Evolutionary conservation across 2,113 vertebrate species (phyloP).

Genomic region (Cranoglanis bouderius): DNA sequence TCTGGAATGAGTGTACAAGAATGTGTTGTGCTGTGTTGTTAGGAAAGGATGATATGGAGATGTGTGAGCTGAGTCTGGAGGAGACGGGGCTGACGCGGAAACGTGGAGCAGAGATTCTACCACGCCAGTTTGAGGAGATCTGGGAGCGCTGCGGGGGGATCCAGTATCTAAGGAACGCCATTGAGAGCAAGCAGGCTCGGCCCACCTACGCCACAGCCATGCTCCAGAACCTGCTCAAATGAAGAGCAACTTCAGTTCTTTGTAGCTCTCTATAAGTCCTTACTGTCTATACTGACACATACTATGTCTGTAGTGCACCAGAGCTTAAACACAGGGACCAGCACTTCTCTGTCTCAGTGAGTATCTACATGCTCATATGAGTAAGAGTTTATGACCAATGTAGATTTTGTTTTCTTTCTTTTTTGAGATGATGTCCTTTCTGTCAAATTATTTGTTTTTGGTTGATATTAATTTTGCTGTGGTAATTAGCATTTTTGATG

Average conservation of each 20-base stretch:
- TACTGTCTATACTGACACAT: slow-evolving; percentile 17
- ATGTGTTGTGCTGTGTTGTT: slow-evolving; percentile 35
- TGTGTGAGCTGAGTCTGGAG: slow-evolving; percentile 98
- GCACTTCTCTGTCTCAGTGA: slow-evolving; percentile 54
- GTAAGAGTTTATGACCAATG: slow-evolving; percentile 13
- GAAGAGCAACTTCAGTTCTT: slow-evolving; percentile 29
- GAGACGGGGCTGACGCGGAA: slow-evolving; percentile 97
- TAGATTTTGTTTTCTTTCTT: not conserved
- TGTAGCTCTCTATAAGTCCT: not conserved
- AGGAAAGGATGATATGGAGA: slow-evolving; percentile 99
- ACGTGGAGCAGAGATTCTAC: slow-evolving; percentile 92
- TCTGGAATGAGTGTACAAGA: not conserved
- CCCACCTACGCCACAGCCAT: slow-evolving; percentile 95
- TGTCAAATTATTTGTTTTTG: slow-evolving; percentile 51
- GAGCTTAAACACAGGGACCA: slow-evolving; percentile 57
- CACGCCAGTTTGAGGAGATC: slow-evolving; percentile 94
- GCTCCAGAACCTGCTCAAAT: slow-evolving; percentile 93
- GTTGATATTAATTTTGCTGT: slow-evolving; percentile 59
- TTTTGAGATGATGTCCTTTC: slow-evolving; percentile 1
- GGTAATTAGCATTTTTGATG: slow-evolving; percentile 35
- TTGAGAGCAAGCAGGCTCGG: slow-evolving; percentile 92
- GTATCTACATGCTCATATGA: slow-evolving; percentile 30
- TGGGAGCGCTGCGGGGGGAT: slow-evolving; percentile 98
- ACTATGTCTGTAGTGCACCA: not conserved
- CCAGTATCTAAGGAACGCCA: slow-evolving; percentile 93